Evolutionary conservation across 2,888 invertebrate species (phyloP).

Genomic region (Lithodes maja): DNA sequence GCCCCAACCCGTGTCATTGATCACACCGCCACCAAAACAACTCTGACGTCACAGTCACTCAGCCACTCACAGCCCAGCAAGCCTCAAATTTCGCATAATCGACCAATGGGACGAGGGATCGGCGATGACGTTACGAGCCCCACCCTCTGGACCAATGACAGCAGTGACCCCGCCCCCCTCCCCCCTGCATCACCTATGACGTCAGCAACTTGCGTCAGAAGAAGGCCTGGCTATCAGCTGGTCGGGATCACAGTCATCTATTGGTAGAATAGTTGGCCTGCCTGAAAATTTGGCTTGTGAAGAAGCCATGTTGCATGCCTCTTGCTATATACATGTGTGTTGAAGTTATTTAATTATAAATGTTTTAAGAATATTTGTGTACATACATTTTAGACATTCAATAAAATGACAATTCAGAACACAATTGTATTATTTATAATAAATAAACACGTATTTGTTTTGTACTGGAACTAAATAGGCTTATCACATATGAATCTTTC

Average conservation of each 20-base stretch:
- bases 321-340: too few relatives aligned
- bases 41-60: background rate
- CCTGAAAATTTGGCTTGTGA: too few relatives aligned
- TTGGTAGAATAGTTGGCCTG: too few relatives aligned
- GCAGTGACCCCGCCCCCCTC: background rate
- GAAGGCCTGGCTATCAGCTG: conserved; percentile 36
- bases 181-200: conserved; percentile 37
- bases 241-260: background rate
- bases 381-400: too few relatives aligned
- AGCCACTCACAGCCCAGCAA: background rate
- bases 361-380: too few relatives aligned
- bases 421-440: too few relatives aligned
- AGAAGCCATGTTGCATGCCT: too few relatives aligned
- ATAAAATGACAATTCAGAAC: too few relatives aligned
- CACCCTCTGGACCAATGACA: background rate
- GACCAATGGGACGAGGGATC: background rate
- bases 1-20: background rate
- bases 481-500: too few relatives aligned
- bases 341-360: too few relatives aligned
- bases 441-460: too few relatives aligned
- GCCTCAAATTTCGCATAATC: background rate
- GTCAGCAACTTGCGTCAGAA: conserved; percentile 45
- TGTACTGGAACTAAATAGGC: too few relatives aligned
- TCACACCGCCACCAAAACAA: background rate
- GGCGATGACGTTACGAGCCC: background rate